Evolutionary conservation across 2,113 vertebrate genomes (phyloP), one percentile per base, ranked within the genome.

Genomic region (Eudorcas thomsonii): DNA sequence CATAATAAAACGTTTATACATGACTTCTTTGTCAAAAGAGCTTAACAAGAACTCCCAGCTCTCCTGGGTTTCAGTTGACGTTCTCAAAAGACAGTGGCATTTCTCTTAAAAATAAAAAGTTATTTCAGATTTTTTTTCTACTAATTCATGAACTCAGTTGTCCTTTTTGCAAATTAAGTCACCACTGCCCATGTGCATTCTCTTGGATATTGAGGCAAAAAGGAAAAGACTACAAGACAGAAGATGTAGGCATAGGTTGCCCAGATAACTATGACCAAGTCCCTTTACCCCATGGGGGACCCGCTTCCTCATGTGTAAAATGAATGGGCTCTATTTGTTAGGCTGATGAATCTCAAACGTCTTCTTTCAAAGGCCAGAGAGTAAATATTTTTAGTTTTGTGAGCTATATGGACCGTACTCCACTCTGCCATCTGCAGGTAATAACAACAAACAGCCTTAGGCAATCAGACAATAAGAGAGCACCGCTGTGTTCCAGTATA

Each of bases 1-100:
- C 81, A 39, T 21, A 95, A 97, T 33, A 88, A 92, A 92, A 91
- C 28, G 55, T 93, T 96, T 80, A 91, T 4, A 93, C 60, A 67
- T 4, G 43, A 64, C 52, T 62, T 80, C 21, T 62, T 94, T 67
- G 86, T 95, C 57, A 82, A 94, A 95, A 95, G 54, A 82, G 28
- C 33, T 90, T 67, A 88, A 81, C 36, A 88, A 78, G 82, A 89
- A 64, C 59, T 83, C 33, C 30, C 7, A 45, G 54, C 17, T 82
- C 43, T 95, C n/a, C n/a, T 52, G 33, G 78, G 48, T 92, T 83
- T 88, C 4, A 36, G 67, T 0, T 78, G 54, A 82, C 0, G 1
- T 16, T 92, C 39, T 54, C 71, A 80, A 10, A 57, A 84, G 33
- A 91, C 2, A 14, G 19, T 10, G 55, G 84, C 19, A 5, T 45